Evolutionary conservation across 1,140 invertebrate species (phyloP).

Genomic region (Diuraphis noxia): DNA sequence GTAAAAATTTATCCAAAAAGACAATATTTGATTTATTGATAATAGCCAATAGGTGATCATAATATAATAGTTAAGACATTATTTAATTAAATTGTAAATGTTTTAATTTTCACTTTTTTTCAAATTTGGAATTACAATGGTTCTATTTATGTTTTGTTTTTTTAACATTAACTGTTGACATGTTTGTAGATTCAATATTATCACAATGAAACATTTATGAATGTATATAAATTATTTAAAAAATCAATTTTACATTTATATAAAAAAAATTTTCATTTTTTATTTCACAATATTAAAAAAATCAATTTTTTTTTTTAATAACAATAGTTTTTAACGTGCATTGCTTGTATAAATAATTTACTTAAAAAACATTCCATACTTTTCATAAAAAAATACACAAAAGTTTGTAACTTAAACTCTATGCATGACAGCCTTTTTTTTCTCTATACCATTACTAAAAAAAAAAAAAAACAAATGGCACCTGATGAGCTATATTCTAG

Average conservation of each 20-base stretch:
- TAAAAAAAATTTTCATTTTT: slow-evolving; percentile 28
- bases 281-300: slow-evolving; percentile 45
- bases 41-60: not conserved
- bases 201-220: slow-evolving; percentile 5
- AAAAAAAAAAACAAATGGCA: slow-evolving; percentile 48
- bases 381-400: slow-evolving; percentile 52
- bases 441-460: slow-evolving; percentile 44
- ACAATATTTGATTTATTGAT: not conserved
- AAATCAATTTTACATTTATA: slow-evolving; percentile 1
- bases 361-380: slow-evolving; percentile 52
- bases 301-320: slow-evolving; percentile 28
- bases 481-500: slow-evolving; percentile 41
- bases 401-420: slow-evolving; percentile 51
- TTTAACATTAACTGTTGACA: not conserved
- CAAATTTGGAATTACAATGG: not conserved
- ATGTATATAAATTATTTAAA: not conserved
- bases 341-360: slow-evolving; percentile 52
- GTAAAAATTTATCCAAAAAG: not conserved
- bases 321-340: slow-evolving; percentile 53
- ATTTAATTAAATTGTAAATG: not conserved
- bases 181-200: not conserved
- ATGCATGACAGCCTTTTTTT: slow-evolving; percentile 51
- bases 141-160: not conserved
- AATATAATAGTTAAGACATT: not conserved
- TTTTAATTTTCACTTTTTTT: not conserved